Base-by-base conservation (phyloP, 2,888 invertebrate genomes). In the Spilosoma lubricipeda region DNA sequence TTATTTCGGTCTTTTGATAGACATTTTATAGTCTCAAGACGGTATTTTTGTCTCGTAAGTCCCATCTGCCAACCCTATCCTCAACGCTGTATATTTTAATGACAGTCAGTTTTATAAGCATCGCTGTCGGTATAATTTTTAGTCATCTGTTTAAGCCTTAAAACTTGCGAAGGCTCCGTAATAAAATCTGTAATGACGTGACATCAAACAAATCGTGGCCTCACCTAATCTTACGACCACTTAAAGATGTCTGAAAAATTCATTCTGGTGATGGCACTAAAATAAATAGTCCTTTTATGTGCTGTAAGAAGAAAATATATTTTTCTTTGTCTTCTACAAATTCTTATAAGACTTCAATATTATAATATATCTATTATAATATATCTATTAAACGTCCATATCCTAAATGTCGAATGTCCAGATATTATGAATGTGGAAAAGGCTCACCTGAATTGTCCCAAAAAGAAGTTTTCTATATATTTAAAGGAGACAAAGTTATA, bases 181-280 rank as follows among this genome's bases (percentile, higher is more conserved):
- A 88, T 88, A 87, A 88, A 88, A 87, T 85, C 77, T 82, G 80
- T 85, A 88, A 88, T 85, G 86, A 79, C 80, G 73, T 82, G 82
- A 82, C 85, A 88, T 87, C 83, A 87, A 86, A 87, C 85, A 88
- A 88, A 88, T 88, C 84, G 82, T 81, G 74, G 82, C 80, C 79
- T 83, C 80, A 83, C 81, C 85, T 87, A 86, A 86, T 88, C 87
- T 88, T 86, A 88, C 76, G 83, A 82, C 82, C 82, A 74, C 78
- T 84, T 83, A 82, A 81, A 79, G 80, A 75, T 74, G 80, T 80
- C 82, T 85, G 77, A 77, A 82, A 77, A 78, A 79, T 81, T 79
- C 74, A 80, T 81, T 74, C 78, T 80, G 76, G 71, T 39, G 72
- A 78, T 79, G 73, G 45, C 69, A 72, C 72, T 81, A 75, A 78